Percentiles rank a stretch among this genome's conserved stretches.
phyloP scores from a whole-genome alignment of 2,797 vertebrate species.

The Chloroceryle amazona region DNA sequence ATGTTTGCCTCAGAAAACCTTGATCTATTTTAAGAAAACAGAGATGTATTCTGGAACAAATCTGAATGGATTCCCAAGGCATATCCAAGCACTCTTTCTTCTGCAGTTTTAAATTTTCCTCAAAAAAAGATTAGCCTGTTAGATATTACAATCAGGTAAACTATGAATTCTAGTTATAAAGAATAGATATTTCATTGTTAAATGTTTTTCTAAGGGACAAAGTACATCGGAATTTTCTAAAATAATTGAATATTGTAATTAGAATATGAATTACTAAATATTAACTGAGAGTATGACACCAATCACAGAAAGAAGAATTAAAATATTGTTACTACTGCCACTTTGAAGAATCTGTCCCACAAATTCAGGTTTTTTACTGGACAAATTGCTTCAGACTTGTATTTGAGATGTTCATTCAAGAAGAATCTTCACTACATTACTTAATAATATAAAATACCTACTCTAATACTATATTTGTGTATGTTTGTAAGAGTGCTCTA shows the following conservation, averaged over 20 bases:
- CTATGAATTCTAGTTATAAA: background rate
- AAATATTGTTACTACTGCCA: background rate
- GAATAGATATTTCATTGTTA: background rate
- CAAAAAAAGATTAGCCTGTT: background rate
- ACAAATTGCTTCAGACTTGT: background rate
- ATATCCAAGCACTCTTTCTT: background rate
- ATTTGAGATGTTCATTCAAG: background rate
- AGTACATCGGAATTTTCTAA: background rate
- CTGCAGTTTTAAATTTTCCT: background rate
- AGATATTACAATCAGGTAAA: background rate
- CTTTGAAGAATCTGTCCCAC: constrained; percentile 15
- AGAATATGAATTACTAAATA: background rate
- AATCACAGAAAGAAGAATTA: background rate
- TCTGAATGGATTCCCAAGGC: background rate
- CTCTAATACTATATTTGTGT: background rate
- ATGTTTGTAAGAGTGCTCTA: background rate
- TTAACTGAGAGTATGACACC: background rate
- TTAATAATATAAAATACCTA: background rate
- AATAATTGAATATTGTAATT: background rate
- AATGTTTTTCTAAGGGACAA: background rate
- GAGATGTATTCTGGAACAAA: background rate
- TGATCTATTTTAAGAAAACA: background rate
- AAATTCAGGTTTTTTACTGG: background rate
- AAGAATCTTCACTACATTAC: background rate
- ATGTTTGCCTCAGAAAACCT: background rate